Conservation (phyloP, 2,888 invertebrate species). For the Dasypogon diadema region DNA sequence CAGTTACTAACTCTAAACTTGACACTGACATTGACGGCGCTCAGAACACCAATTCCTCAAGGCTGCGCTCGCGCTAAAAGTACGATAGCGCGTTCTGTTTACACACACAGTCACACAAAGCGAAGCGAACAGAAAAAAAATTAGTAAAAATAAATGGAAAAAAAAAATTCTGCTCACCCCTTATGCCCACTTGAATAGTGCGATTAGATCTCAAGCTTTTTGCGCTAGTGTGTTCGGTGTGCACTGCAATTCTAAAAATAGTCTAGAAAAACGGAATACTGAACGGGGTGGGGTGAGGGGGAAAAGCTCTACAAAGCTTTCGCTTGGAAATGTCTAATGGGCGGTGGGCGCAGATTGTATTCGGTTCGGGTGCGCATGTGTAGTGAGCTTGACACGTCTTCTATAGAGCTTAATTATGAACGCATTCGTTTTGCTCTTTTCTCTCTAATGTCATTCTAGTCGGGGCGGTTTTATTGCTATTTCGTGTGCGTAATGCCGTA, state of each 20-base stretch:
- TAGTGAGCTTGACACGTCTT: background rate
- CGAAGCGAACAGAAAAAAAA: background rate
- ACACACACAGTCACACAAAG: conserved; percentile 6
- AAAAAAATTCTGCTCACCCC: conserved; percentile 1
- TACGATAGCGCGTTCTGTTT: conserved; percentile 12
- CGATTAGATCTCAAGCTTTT: background rate
- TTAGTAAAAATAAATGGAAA: conserved; percentile 9
- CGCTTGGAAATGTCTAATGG: too few relatives aligned
- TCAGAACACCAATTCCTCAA: conserved; percentile 11
- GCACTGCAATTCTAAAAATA: background rate
- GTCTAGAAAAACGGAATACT: too few relatives aligned
- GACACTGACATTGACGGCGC: conserved; percentile 35
- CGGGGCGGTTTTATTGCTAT: too few relatives aligned
- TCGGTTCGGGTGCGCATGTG: too few relatives aligned
- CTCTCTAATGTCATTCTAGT: background rate
- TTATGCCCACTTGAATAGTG: background rate
- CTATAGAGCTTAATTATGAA: background rate
- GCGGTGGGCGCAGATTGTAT: too few relatives aligned
- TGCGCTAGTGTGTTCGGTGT: background rate
- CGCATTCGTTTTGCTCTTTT: background rate
- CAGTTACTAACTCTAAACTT: conserved; percentile 36
- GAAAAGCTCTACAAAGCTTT: too few relatives aligned
- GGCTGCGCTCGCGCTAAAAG: conserved; percentile 14
- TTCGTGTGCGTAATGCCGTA: conserved; percentile 26
- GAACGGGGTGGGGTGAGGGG: too few relatives aligned